phyloP scores from a whole-genome alignment of 1,140 invertebrate species.

The Olivierus martensii region DNA sequence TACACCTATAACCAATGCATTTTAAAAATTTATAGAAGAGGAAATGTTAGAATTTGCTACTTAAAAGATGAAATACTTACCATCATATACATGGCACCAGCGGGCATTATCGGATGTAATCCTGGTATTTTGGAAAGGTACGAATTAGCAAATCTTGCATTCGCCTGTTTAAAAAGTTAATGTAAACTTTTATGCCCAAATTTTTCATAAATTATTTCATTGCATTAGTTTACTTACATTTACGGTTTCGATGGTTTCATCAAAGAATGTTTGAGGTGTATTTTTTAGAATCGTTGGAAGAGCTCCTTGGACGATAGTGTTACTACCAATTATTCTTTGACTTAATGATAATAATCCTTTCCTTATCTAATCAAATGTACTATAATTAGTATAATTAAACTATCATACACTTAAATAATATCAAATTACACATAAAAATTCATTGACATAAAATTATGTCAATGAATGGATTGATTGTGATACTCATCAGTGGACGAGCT shows the following conservation, averaged over 20 bases:
- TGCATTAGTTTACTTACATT: constrained; percentile 37
- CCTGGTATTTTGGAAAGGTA: constrained; percentile 58
- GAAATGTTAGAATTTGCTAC: neutral
- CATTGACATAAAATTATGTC: too few relatives aligned
- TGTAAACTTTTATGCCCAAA: too few relatives aligned
- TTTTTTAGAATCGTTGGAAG: constrained; percentile 67
- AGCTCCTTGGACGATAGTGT: constrained; percentile 85
- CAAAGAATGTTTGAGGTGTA: constrained; percentile 72
- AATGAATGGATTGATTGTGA: too few relatives aligned
- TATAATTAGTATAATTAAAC: too few relatives aligned
- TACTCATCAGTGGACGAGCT: too few relatives aligned
- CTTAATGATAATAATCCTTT: constrained; percentile 58
- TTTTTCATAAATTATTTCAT: neutral
- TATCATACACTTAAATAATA: too few relatives aligned
- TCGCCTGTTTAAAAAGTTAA: constrained; percentile 45
- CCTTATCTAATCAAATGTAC: constrained; percentile 36
- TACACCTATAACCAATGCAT: constrained; percentile 35
- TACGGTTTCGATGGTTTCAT: constrained; percentile 54
- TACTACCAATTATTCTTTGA: constrained; percentile 76
- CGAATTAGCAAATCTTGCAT: constrained; percentile 66
- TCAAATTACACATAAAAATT: too few relatives aligned
- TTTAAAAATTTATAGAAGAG: neutral
- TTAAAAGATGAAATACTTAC: constrained; percentile 32
- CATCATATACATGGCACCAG: constrained; percentile 99
- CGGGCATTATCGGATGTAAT: constrained; percentile 81